Evolutionary conservation across 1,140 invertebrate genomes (phyloP).

Genomic region (Drusus annulatus): DNA sequence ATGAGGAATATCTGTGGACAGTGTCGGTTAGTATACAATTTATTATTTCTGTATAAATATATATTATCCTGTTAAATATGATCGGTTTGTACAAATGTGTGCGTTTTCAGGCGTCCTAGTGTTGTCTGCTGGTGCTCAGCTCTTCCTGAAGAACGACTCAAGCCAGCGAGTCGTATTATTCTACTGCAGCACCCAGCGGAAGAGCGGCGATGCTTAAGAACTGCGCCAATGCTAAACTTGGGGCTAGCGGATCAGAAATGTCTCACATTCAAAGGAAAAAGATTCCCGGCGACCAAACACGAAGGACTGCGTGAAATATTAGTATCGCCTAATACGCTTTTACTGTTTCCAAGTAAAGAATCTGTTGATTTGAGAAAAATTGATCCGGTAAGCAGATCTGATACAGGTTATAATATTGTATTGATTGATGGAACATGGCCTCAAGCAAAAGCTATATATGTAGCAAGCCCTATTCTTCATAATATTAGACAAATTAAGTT

Average conservation of each 20-base stretch:
- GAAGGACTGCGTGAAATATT: constrained; percentile 79
- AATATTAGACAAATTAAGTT: constrained; percentile 84
- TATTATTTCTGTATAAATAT: not conserved
- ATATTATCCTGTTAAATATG: not conserved
- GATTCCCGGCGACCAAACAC: constrained; percentile 82
- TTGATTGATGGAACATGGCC: constrained; percentile 95
- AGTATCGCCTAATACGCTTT: constrained; percentile 78
- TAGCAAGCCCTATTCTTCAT: constrained; percentile 79
- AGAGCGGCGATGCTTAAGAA: constrained; percentile 89
- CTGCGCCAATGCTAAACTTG: constrained; percentile 89
- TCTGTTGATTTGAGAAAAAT: constrained; percentile 77
- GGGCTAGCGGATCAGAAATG: constrained; percentile 83
- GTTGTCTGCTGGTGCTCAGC: constrained; percentile 92
- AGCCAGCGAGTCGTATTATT: constrained; percentile 80
- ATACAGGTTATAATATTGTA: constrained; percentile 82
- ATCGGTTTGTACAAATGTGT: too few species aligned
- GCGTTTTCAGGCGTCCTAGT: constrained; percentile 80
- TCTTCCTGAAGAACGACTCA: constrained; percentile 79
- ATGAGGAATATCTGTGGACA: constrained; percentile 78
- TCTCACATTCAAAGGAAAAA: constrained; percentile 86
- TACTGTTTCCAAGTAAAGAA: constrained; percentile 87
- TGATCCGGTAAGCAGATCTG: constrained; percentile 63
- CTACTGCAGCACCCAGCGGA: constrained; percentile 95
- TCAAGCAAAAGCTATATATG: constrained; percentile 91
- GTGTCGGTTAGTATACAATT: constrained; percentile 74